These are phyloP conservation scores for Pollenia amentaria DNA, from an alignment of 2,888 invertebrate species.

Conservation along the genomic window DNA sequence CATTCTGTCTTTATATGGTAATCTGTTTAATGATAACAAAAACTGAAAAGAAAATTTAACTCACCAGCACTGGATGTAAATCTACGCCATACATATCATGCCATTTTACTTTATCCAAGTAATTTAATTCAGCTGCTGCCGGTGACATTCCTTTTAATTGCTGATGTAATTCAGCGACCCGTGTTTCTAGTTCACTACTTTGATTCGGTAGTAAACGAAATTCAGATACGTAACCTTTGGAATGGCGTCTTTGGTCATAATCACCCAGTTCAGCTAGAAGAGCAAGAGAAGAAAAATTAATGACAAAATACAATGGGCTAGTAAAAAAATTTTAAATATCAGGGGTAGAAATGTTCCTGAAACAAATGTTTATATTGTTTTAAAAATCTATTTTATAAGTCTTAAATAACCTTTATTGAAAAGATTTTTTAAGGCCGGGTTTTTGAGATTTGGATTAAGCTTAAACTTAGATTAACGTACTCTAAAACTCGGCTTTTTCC, in stretches of 20 bases:
- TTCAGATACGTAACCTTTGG: slow-evolving; percentile 96
- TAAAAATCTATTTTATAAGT: too few relatives aligned
- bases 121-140: slow-evolving; percentile 96
- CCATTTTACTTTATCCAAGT: slow-evolving; percentile 99
- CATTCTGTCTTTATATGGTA: not conserved
- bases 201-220: slow-evolving; percentile 97
- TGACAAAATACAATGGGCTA: not conserved
- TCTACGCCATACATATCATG: slow-evolving; percentile 99
- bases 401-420: too few relatives aligned
- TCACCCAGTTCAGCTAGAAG: slow-evolving; percentile 96
- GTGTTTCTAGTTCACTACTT: slow-evolving; percentile 94
- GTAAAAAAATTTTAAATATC: not conserved
- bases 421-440: too few relatives aligned
- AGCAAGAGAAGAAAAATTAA: not conserved
- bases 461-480: too few relatives aligned
- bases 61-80: slow-evolving; percentile 97
- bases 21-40: not conserved
- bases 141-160: slow-evolving; percentile 90
- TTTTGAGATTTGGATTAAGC: too few relatives aligned
- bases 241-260: slow-evolving; percentile 94
- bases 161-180: slow-evolving; percentile 95
- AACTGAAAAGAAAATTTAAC: slow-evolving; percentile 79
- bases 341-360: too few relatives aligned
- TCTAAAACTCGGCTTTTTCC: too few relatives aligned
- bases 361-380: too few relatives aligned